phyloP scores from a whole-genome alignment of 2,888 invertebrate species.

The Sinohyriopsis cumingii region DNA sequence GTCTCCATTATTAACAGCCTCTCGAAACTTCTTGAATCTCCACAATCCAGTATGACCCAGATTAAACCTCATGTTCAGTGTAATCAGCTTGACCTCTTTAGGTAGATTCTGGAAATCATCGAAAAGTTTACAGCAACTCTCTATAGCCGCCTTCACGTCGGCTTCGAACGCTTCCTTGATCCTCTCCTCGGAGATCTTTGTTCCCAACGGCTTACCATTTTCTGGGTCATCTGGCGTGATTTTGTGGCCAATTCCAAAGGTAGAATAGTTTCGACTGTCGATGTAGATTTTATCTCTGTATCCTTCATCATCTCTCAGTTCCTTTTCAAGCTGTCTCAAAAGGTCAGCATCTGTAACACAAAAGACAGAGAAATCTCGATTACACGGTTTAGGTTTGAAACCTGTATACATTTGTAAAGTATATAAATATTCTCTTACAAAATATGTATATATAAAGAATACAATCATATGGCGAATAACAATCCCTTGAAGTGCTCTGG shows the following conservation, averaged over 20 bases:
- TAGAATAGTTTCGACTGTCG: slow-evolving; percentile 3
- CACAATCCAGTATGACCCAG: slow-evolving; percentile 4
- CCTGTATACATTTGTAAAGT: too few species aligned
- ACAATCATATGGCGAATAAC: too few species aligned
- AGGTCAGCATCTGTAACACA: too few species aligned
- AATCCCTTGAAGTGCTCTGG: too few species aligned
- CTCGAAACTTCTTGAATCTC: slow-evolving; percentile 6
- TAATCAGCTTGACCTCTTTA: slow-evolving; percentile 12
- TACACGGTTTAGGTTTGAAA: too few species aligned
- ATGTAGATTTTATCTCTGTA: slow-evolving; percentile 3
- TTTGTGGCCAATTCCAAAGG: slow-evolving; percentile 20
- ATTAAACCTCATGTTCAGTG: slow-evolving; percentile 18
- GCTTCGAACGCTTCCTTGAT: slow-evolving; percentile 8
- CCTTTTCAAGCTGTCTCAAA: too few species aligned
- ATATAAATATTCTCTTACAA: too few species aligned
- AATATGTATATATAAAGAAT: too few species aligned
- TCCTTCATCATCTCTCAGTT: slow-evolving; percentile 13
- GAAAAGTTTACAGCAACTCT: background rate
- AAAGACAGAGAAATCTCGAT: too few species aligned
- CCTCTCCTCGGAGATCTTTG: slow-evolving; percentile 3
- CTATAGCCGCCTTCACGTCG: slow-evolving; percentile 4
- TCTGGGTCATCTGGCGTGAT: slow-evolving; percentile 11
- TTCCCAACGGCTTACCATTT: slow-evolving; percentile 8
- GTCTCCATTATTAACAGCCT: slow-evolving; percentile 9
- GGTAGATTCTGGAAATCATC: slow-evolving; percentile 2